Conservation (phyloP, 2,888 invertebrate species). For the Chymomyza amoena region DNA sequence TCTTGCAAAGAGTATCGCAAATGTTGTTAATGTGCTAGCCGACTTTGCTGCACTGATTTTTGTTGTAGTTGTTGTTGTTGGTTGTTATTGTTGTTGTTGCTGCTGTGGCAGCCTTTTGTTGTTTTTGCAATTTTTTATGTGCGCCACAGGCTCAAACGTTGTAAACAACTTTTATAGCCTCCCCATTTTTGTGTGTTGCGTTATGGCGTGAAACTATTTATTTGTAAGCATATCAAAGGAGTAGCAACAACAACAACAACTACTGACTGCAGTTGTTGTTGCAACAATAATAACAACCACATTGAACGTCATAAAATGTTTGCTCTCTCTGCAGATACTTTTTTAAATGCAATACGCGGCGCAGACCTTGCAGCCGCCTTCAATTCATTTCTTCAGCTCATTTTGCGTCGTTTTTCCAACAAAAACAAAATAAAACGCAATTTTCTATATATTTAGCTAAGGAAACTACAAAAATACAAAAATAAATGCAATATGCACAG, state of each 20-base stretch:
- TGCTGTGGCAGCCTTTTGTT: constrained; percentile 23
- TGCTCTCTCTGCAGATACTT: constrained; percentile 3
- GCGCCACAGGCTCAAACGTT: constrained; percentile 61
- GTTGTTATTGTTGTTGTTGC: constrained; percentile 28
- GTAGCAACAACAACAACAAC: constrained; percentile 40
- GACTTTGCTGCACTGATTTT: constrained; percentile 7
- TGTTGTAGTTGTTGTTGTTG: constrained; percentile 31
- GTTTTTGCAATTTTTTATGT: constrained; percentile 49
- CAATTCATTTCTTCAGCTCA: constrained; percentile 3
- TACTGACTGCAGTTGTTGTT: constrained; percentile 16
- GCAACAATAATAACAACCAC: not conserved
- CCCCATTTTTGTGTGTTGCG: constrained; percentile 20
- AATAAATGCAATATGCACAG: constrained; percentile 40
- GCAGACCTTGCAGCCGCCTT: constrained; percentile 12
- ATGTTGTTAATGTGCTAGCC: constrained; percentile 52
- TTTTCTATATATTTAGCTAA: constrained; percentile 19
- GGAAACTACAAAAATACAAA: constrained; percentile 18
- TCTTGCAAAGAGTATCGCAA: not conserved
- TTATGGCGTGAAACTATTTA: constrained; percentile 70
- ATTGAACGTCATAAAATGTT: constrained; percentile 52
- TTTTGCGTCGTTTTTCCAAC: constrained; percentile 42
- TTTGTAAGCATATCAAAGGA: constrained; percentile 70
- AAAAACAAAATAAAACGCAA: constrained; percentile 30
- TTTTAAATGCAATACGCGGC: not conserved
- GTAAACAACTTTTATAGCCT: constrained; percentile 67